Evolutionary conservation across 2,113 vertebrate species (phyloP), one percentile per base, ranked within the genome.

Genomic region (Cacatua alba): DNA sequence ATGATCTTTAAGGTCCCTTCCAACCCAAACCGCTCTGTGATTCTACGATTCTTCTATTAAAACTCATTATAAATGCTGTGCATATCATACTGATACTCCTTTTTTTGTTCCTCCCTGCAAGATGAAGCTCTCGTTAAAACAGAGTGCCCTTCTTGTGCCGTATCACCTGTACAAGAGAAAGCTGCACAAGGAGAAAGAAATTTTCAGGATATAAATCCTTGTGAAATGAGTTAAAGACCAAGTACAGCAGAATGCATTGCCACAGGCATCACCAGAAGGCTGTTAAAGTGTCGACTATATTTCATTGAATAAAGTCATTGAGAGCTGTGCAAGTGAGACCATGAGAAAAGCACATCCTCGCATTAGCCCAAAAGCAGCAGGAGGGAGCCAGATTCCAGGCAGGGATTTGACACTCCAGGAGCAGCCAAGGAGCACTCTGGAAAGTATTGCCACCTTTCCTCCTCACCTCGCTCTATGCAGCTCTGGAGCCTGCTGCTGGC

Each of bases 361-460:
- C n/a, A 3, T 14, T 17, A 63, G 49, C 63, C 79, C 59, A 31
- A 49, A 80, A 63, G 24, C 28, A 69, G 67, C 17, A 41, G n/a
- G 82, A 84, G 39, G 29, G 43, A 70, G n/a, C 8, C 28, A 63
- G 64, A 33, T 1, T n/a, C 17, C 0, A 4, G 46, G 48, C 55
- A 46, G 64, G 53, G 37, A 43, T 33, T 9, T 51, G 52, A 35
- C 48, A 10, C 11, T 43, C 37, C 60, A 33, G 55, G 23, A 7
- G 0, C 0, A 0, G 41, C 64, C 3, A 6, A 77, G 35, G 85
- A 31, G 10, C 14, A 1, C 33, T 62, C 39, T 75, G 2, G 1
- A 72, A 87, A 76, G 44, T 24, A 59, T 5, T 1, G 3, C 55
- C 82, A 87, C 63, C 57, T 49, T 83, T 26, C 60, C 16, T 3